Evolutionary conservation across 2,888 invertebrate genomes (phyloP).

Genomic region (Mylabris sibirica): DNA sequence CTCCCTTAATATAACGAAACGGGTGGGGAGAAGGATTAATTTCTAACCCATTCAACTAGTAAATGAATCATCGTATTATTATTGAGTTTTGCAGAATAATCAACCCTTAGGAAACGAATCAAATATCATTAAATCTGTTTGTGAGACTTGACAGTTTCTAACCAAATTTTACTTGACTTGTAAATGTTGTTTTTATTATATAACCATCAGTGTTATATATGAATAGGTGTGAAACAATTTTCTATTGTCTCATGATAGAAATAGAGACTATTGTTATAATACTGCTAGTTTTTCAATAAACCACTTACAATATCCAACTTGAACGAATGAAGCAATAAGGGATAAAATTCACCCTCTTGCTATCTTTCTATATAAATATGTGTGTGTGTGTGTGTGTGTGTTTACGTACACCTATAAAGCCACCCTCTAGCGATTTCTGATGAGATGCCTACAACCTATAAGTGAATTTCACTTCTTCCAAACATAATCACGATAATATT

Average conservation of each 20-base stretch:
- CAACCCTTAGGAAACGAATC: background rate
- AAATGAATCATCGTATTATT: conserved; percentile 11
- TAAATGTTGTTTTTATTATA: background rate
- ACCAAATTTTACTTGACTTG: too few species aligned
- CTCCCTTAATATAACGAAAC: background rate
- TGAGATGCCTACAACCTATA: conserved; percentile 37
- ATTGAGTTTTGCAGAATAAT: background rate
- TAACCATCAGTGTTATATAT: too few species aligned
- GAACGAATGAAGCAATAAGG: conserved; percentile 47
- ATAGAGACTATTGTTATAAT: conserved; percentile 31
- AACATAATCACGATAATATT: conserved; percentile 8
- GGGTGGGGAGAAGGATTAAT: background rate
- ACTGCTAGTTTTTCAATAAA: conserved; percentile 39
- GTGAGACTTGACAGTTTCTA: background rate
- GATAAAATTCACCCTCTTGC: conserved; percentile 47
- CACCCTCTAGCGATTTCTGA: conserved; percentile 48
- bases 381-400: too few species aligned
- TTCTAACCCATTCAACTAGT: conserved; percentile 8
- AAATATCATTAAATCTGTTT: background rate
- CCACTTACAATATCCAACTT: conserved; percentile 45
- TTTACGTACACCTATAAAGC: conserved; percentile 50
- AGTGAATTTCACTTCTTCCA: conserved; percentile 22
- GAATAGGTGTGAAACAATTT: background rate
- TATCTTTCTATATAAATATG: conserved; percentile 19
- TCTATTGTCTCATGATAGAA: background rate